These are phyloP conservation scores for Idaea biselata DNA, from an alignment of 2,888 invertebrate genomes.

Conservation along the genomic window DNA sequence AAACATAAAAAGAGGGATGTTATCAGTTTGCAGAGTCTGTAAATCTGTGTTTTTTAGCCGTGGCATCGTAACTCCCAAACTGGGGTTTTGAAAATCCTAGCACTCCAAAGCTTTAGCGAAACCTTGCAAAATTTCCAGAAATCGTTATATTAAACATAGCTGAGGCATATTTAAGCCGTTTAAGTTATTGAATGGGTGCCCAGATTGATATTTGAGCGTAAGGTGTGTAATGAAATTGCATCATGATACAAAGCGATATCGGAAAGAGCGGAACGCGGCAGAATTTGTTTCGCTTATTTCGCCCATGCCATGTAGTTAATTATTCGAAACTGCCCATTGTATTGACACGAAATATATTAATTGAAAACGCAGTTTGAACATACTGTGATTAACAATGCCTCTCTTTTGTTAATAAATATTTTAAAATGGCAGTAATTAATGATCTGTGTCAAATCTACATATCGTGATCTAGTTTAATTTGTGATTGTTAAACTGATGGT, in stretches of 20 bases:
- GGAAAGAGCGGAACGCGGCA: conserved; percentile 48
- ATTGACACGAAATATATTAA: conserved; percentile 60
- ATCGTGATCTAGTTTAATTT: conserved; percentile 26
- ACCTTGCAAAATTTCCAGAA: no score
- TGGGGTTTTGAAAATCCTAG: no score
- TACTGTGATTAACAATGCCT: conserved; percentile 55
- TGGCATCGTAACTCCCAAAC: no score
- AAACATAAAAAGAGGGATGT: no score
- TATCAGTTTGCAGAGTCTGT: no score
- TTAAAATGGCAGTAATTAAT: conserved; percentile 41
- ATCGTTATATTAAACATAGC: no score
- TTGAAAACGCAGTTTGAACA: conserved; percentile 50
- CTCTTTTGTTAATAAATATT: conserved; percentile 42
- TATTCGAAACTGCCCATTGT: conserved; percentile 52
- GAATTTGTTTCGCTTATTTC: conserved; percentile 54
- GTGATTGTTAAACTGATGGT: conserved; percentile 18
- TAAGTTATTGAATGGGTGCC: conserved; percentile 16
- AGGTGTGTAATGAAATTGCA: conserved; percentile 62
- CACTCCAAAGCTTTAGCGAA: no score
- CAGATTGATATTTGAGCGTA: conserved; percentile 53
- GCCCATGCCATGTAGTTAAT: conserved; percentile 49
- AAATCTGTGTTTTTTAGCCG: no score
- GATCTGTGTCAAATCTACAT: conserved; percentile 30
- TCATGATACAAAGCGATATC: conserved; percentile 38
- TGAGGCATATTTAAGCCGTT: no score